These are phyloP conservation scores for Archegozetes longisetosus DNA, from an alignment of 1,140 invertebrate species.

Conservation along the genomic window DNA sequence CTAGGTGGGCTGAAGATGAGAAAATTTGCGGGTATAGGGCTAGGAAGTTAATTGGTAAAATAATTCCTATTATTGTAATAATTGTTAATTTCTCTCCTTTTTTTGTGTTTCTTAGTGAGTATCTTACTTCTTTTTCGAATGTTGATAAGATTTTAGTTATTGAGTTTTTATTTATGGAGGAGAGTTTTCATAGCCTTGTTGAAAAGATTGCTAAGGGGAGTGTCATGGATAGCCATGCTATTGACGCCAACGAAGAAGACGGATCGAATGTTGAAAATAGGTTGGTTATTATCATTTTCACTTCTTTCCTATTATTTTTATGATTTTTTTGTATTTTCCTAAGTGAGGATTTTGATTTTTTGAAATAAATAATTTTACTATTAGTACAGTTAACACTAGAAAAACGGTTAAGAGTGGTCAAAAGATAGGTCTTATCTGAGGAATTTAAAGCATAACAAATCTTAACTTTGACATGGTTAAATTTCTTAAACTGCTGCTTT, in stretches of 20 bases:
- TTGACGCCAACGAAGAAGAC: conserved; percentile 15
- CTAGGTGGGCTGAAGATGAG: conserved; percentile 41
- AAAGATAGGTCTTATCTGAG: conserved; percentile 24
- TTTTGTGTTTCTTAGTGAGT: background rate
- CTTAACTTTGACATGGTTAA: conserved; percentile 26
- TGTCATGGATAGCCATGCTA: conserved; percentile 20
- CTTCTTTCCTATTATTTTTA: conserved; percentile 16
- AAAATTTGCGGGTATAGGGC: conserved; percentile 49
- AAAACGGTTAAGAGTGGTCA: conserved; percentile 22
- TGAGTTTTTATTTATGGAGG: too few relatives aligned
- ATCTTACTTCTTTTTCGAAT: conserved; percentile 11
- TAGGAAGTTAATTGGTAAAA: conserved; percentile 41
- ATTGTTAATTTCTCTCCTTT: conserved; percentile 20
- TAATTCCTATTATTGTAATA: conserved; percentile 28
- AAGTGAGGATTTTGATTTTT: conserved; percentile 11
- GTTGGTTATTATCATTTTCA: conserved; percentile 26
- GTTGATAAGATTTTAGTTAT: conserved; percentile 14
- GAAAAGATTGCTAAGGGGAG: conserved; percentile 3
- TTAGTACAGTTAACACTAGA: conserved; percentile 1
- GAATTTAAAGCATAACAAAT: conserved; percentile 22
- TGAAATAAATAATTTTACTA: background rate
- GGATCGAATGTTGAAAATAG: conserved; percentile 27
- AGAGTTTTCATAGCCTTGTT: background rate
- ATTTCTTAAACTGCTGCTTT: conserved; percentile 19
- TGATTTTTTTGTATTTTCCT: conserved; percentile 8